phyloP scores from a whole-genome alignment of 2,888 invertebrate genomes.

The Rhagophthalmus giganteus region DNA sequence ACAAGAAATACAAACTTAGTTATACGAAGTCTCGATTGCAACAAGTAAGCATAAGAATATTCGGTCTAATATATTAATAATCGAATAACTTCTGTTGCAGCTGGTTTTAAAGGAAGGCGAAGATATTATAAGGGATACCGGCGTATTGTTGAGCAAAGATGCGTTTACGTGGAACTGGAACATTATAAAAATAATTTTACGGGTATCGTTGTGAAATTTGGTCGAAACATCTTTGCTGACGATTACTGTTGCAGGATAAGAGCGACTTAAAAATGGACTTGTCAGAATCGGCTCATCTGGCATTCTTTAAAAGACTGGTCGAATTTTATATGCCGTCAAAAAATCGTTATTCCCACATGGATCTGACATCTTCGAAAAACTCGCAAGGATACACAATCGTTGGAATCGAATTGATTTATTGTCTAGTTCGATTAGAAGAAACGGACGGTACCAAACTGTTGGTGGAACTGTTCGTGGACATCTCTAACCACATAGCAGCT shows the following conservation, averaged over 20 bases:
- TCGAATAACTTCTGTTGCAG: no score
- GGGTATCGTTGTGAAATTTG: no score
- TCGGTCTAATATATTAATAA: no score
- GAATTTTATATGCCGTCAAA: conserved; percentile 86
- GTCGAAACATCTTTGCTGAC: no score
- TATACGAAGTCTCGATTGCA: conserved; percentile 47
- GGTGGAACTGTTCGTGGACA: conserved; percentile 78
- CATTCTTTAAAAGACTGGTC: conserved; percentile 75
- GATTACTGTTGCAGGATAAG: conserved; percentile 52
- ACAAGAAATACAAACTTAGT: conserved; percentile 38
- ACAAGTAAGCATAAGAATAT: conserved; percentile 49
- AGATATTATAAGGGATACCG: conserved; percentile 75
- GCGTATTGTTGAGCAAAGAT: conserved; percentile 79
- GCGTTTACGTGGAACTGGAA: conserved; percentile 92
- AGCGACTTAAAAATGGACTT: conserved; percentile 53
- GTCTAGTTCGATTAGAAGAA: conserved; percentile 63
- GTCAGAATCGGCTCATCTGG: conserved; percentile 67
- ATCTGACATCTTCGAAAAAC: conserved; percentile 64
- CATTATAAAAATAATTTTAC: conserved; percentile 79
- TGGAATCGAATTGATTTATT: conserved; percentile 74
- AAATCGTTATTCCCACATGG: conserved; percentile 84
- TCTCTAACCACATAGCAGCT: conserved; percentile 73
- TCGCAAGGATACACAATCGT: conserved; percentile 68
- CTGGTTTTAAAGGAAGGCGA: conserved; percentile 54
- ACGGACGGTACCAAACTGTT: conserved; percentile 71